Conservation (phyloP, 2,888 invertebrate species). For the Scaptomyza reducta region DNA sequence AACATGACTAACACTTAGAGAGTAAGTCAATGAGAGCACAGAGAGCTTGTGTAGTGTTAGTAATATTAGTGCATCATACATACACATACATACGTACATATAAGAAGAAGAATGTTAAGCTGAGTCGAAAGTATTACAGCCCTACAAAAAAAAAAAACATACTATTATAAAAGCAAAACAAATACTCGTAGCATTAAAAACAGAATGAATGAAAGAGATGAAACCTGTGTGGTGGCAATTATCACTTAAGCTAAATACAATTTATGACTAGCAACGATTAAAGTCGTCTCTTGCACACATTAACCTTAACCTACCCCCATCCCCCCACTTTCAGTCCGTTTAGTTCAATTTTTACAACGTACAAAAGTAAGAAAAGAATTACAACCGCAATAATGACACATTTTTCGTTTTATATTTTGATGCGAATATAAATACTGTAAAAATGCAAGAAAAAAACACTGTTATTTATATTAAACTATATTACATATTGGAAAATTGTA, state of each 20-base stretch:
- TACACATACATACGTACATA: neutral
- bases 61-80: constrained; percentile 20
- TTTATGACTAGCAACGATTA: constrained; percentile 25
- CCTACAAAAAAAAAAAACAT: constrained; percentile 19
- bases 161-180: constrained; percentile 44
- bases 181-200: constrained; percentile 67
- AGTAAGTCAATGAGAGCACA: constrained; percentile 31
- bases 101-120: constrained; percentile 36
- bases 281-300: constrained; percentile 12
- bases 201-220: neutral
- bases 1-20: constrained; percentile 42
- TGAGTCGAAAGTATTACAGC: constrained; percentile 66
- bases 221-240: constrained; percentile 30
- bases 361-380: constrained; percentile 15
- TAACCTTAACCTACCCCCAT: neutral
- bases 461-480: constrained; percentile 31
- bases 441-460: constrained; percentile 32
- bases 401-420: constrained; percentile 71
- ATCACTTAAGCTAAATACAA: constrained; percentile 52
- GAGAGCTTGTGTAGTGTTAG: constrained; percentile 28
- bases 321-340: constrained; percentile 8
- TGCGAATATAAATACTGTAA: constrained; percentile 58
- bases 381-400: constrained; percentile 19
- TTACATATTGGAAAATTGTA: constrained; percentile 47
- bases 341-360: constrained; percentile 49